These are phyloP conservation scores for Camptogramma bilineatum DNA, from an alignment of 2,888 invertebrate species.

Conservation along the genomic window DNA sequence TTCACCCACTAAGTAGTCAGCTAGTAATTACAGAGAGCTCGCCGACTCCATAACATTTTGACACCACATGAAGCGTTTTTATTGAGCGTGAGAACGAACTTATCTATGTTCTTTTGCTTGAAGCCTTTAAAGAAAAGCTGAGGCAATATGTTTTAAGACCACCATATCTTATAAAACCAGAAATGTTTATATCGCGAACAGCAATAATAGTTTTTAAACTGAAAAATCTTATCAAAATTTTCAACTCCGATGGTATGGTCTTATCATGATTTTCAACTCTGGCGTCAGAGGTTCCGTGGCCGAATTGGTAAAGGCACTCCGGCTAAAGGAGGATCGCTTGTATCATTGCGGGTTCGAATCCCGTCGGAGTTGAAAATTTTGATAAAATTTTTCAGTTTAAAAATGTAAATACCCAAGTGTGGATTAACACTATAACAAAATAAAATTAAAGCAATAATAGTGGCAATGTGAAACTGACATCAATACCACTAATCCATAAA, in stretches of 20 bases:
- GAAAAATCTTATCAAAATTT: too few species aligned
- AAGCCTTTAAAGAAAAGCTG: neutral
- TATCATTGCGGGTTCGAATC: too few species aligned
- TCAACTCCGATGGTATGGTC: too few species aligned
- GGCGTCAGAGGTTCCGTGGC: too few species aligned
- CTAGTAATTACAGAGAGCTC: slow-evolving; percentile 61
- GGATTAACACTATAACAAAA: too few species aligned
- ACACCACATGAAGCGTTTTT: slow-evolving; percentile 57
- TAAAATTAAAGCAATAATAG: neutral
- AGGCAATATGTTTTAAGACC: neutral
- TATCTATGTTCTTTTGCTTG: neutral
- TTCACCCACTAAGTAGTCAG: slow-evolving; percentile 59
- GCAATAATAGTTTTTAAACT: too few species aligned
- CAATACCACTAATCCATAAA: slow-evolving; percentile 25
- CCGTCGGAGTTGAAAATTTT: too few species aligned
- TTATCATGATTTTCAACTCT: too few species aligned
- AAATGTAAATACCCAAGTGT: too few species aligned
- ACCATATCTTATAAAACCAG: neutral
- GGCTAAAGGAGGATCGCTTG: too few species aligned
- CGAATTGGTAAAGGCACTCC: too few species aligned
- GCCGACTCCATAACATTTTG: slow-evolving; percentile 67
- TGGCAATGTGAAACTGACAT: slow-evolving; percentile 14
- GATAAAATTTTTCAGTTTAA: too few species aligned
- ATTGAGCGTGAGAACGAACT: slow-evolving; percentile 34
- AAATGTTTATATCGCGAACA: neutral